Evolutionary conservation across 2,888 invertebrate species (phyloP).

Genomic region (Poecilobothrus nobilitatus): DNA sequence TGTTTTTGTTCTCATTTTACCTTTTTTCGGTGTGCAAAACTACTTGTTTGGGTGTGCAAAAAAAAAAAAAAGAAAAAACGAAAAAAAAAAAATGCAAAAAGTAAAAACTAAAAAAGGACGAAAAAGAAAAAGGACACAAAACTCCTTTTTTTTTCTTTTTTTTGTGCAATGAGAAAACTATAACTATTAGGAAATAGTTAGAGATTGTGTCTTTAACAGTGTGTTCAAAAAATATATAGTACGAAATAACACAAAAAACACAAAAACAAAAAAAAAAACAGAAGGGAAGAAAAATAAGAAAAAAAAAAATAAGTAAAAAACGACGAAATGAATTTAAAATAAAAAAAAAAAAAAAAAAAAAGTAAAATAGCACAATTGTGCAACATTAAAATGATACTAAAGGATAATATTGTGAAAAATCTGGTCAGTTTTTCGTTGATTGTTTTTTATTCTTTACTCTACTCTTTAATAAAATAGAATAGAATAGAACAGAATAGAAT

Average conservation of each 20-base stretch:
- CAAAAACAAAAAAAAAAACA: constrained; percentile 16
- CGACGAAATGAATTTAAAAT: background rate
- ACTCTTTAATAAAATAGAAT: no score
- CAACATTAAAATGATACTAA: constrained; percentile 8
- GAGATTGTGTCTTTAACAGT: background rate
- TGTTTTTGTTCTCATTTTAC: constrained; percentile 23
- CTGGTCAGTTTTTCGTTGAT: constrained; percentile 12
- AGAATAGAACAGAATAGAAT: no score
- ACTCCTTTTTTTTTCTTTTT: constrained; percentile 21
- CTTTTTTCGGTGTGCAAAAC: constrained; percentile 28
- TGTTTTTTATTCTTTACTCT: background rate
- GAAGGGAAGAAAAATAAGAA: background rate
- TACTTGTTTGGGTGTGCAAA: constrained; percentile 31
- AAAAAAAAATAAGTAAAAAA: no score
- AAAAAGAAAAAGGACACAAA: constrained; percentile 27
- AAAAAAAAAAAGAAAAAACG: constrained; percentile 15
- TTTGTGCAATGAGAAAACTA: background rate
- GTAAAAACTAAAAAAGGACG: constrained; percentile 28
- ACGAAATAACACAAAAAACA: constrained; percentile 17
- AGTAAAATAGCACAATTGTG: constrained; percentile 9
- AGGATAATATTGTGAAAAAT: background rate
- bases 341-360: background rate
- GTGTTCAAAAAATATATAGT: constrained; percentile 13
- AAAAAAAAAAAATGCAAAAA: constrained; percentile 12
- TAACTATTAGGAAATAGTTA: constrained; percentile 4